Evolutionary conservation across 2,797 vertebrate species (phyloP), one percentile per base, ranked within the genome.

Genomic region (Fringilla coelebs): DNA sequence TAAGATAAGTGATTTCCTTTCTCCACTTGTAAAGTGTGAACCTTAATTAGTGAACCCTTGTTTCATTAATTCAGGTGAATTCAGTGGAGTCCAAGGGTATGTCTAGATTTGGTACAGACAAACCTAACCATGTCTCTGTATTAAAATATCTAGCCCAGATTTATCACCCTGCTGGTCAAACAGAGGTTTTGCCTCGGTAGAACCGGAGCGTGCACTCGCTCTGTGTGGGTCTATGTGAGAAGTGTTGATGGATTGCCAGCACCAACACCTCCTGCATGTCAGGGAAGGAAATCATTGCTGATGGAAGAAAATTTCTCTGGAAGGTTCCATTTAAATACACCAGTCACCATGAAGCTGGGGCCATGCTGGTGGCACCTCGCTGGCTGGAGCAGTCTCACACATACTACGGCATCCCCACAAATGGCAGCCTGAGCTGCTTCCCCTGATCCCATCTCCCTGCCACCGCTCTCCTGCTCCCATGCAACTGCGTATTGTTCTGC

Each of bases 171-270:
- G 28, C 17, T 66, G 38, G 32, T 21, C 26, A 38, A 66, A 68
- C 10, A 38, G 34, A 36, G 20, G 36, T 78, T 83, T 67, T 63
- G 52, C 41, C 29, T 12, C 6, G 1, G 26, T 48, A 57, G 10
- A 57, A 38, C 25, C 17, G 0, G 0, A 40, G 26, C 1, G 0
- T n/a, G n/a, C 15, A 7, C 32, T 90, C 0, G 0, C 13, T 61
- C 19, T 18, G 1, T 3, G 43, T 6, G 38, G 20, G 3, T 62
- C 49, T 54, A 3, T 1, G 20, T 34, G n/a, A 73, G 77, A 62
- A 57, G 14, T 9, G 28, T 10, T 54, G 54, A 68, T 17, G 24
- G 18, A 65, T 20, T 45, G 31, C 25, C 13, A 6, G 21, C 43
- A 55, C 40, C 38, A 41, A 9, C 40, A 58, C 15, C 51, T 73